Base-by-base conservation (phyloP, 35 echinoderm and acorn worm species). In the Eucidaris tribuloides region DNA sequence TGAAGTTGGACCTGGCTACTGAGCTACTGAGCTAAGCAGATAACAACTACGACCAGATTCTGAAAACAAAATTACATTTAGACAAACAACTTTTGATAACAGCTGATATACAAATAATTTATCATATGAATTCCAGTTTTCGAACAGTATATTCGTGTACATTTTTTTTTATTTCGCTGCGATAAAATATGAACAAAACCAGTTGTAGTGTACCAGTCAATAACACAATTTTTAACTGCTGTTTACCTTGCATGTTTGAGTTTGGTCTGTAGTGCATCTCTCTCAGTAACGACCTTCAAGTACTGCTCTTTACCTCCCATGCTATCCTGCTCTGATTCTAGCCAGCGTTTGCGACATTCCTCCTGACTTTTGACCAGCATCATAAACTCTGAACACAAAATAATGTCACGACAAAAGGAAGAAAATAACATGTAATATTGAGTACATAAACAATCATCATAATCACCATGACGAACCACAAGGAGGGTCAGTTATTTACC, bases 231-330 rank as follows among this genome's bases (percentile, higher is more conserved):
- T n/a, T n/a, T n/a, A n/a, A n/a, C n/a, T n/a, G n/a, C n/a, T n/a
- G n/a, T n/a, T n/a, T 81, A 99, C 96, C 96, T 99, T n/a, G 90
- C 87, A 89, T 93, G 96, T 42, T 90, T 93, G 63, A 99, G 76
- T 68, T 92, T 99, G 68, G 83, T 62, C 24, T 93, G 86, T 35
- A 93, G 71, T 17, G 89, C 86, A 34, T 88, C 81, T 55, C 81
- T 82, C 61, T 99, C 96, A 29, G 96, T 83, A n/a, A 76, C 79
- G 2, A 93, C 54, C 46, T 98, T 93, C 25, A 78, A 66, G 22
- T 89, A 44, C 0, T 78, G 45, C 42, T 76, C 64, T 20, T 90
- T 82, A 5, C 89, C 65, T 7, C 64, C 82, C 18, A 68, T 76
- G 43, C 76, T 80, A 45, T 88, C 90, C 52, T 86, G 78, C 64